A percentile compares a stretch with the other conserved stretches of the same genome.
Evolutionary conservation across 2,888 invertebrate genomes (phyloP).

Genomic region (Lottia gigantea): DNA sequence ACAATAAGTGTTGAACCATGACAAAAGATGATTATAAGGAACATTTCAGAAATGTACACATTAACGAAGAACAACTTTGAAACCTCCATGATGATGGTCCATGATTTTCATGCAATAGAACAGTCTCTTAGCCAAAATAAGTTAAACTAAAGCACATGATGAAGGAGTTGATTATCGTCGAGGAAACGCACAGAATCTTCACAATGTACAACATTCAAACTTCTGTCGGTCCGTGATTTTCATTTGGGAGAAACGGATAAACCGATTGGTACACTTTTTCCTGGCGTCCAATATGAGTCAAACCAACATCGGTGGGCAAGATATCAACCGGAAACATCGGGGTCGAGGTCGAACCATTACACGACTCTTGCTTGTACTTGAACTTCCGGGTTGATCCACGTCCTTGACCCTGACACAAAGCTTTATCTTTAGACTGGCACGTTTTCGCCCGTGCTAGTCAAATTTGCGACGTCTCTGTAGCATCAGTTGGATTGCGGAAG

Average conservation of each 20-base stretch:
- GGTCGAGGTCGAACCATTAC: background rate
- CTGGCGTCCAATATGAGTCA: constrained; percentile 1
- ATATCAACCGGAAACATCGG: constrained; percentile 1
- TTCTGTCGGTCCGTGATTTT: background rate
- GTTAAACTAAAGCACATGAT: too few relatives aligned
- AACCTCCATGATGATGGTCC: too few relatives aligned
- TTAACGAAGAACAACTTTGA: too few relatives aligned
- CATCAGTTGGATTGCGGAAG: constrained; percentile 20
- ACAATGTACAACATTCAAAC: background rate
- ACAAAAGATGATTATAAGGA: too few relatives aligned
- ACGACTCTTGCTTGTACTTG: background rate
- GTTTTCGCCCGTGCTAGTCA: constrained; percentile 11
- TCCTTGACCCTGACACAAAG: background rate
- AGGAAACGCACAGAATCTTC: too few relatives aligned
- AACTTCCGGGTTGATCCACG: background rate
- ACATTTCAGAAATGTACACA: too few relatives aligned
- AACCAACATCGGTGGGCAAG: background rate
- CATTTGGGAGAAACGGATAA: background rate
- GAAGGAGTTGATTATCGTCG: too few relatives aligned
- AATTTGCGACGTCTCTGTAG: constrained; percentile 19
- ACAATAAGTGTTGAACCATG: too few relatives aligned
- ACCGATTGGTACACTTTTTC: background rate
- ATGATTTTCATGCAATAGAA: too few relatives aligned
- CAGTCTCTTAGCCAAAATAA: too few relatives aligned
- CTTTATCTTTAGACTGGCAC: constrained; percentile 2